Evolutionary conservation across 2,113 vertebrate species (phyloP).

Genomic region (Nesogale talazaci): DNA sequence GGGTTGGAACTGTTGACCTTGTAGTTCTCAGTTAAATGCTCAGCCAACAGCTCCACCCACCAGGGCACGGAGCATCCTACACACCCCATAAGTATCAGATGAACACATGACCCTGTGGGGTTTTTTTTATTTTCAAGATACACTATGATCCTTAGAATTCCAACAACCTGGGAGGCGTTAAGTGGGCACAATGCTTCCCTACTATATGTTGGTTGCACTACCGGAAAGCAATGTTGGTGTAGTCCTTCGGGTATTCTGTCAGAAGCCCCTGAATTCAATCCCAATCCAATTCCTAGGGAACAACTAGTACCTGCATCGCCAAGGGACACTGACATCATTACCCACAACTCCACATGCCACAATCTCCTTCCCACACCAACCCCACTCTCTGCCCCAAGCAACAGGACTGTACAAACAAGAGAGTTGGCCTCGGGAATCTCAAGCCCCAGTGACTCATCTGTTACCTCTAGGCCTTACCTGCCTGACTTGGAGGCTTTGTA

Average conservation of each 20-base stretch:
- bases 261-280: not conserved
- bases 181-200: not conserved
- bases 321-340: not conserved
- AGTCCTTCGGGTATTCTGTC: not conserved
- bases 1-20: too few species aligned
- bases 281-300: not conserved
- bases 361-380: conserved; percentile 38
- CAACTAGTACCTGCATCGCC: not conserved
- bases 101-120: not conserved
- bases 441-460: conserved; percentile 13
- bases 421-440: not conserved
- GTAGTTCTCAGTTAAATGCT: too few species aligned
- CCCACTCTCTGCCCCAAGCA: conserved; percentile 59
- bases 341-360: not conserved
- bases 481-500: not conserved
- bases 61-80: not conserved
- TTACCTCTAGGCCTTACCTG: not conserved
- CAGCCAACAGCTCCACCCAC: too few species aligned
- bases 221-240: rapidly evolving
- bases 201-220: rapidly evolving
- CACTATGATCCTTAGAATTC: not conserved
- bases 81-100: not conserved
- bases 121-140: not conserved
- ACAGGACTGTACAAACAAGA: conserved; percentile 14
- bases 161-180: not conserved